These are phyloP conservation scores for Zosterops borbonicus DNA, from an alignment of 2,113 vertebrate species.

Conservation along the genomic window DNA sequence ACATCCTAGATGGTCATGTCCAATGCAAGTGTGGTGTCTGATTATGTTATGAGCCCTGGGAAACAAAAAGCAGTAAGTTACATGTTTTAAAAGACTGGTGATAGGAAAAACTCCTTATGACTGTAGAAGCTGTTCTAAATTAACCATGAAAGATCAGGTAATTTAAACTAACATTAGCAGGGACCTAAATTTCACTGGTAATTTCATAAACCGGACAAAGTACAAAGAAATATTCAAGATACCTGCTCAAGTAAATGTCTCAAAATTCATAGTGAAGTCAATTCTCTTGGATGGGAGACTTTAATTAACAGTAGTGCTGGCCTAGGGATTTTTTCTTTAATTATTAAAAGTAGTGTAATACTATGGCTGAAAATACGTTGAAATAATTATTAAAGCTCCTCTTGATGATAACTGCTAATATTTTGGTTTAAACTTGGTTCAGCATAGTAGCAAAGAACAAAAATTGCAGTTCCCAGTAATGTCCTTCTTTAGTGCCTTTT, in stretches of 20 bases:
- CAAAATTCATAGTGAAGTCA: not conserved
- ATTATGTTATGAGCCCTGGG: not conserved
- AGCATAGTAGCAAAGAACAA: not conserved
- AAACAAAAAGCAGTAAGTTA: not conserved
- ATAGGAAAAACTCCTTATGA: not conserved
- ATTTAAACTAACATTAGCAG: not conserved
- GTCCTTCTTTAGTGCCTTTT: not conserved
- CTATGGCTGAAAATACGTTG: not conserved
- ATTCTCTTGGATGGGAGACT: not conserved
- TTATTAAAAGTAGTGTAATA: not conserved
- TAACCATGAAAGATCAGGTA: not conserved
- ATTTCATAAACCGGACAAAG: not conserved
- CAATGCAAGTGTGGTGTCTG: not conserved
- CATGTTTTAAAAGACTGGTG: not conserved
- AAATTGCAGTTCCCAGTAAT: not conserved
- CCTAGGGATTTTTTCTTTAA: not conserved
- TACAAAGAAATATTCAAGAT: not conserved
- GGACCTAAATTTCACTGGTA: not conserved
- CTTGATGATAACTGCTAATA: not conserved
- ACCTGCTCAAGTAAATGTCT: not conserved
- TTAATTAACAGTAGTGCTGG: not conserved
- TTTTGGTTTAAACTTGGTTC: not conserved
- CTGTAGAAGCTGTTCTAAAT: not conserved
- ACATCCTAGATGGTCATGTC: not conserved
- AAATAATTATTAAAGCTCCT: not conserved